Evolutionary conservation across 2,797 vertebrate species (phyloP), one percentile per base, ranked within the genome.

Genomic region (Ptychadena robeensis): DNA sequence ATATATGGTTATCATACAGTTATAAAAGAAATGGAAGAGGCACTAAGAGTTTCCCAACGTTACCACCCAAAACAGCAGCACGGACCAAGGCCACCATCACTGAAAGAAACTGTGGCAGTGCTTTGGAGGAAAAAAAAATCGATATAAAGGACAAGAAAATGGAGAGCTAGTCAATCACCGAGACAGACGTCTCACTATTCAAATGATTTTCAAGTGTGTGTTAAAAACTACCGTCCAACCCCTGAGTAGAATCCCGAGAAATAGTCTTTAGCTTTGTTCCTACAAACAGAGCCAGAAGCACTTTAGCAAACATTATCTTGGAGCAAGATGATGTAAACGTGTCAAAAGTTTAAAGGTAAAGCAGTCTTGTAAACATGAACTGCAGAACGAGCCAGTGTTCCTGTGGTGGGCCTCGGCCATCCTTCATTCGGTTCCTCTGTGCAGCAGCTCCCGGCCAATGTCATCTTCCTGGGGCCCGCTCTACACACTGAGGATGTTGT

Each of bases 401-500:
- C 86, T 89, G 90, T 93, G 91, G 91, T 89, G 93, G 92, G 92
- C 91, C 89, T 6, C 90, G 89, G 86, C 88, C 3, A 86, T 93
- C 91, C 92, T 92, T 94, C 90, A 86, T 90, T 87, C 89, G 83
- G 86, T 88, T 87, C 88, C 83, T 84, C 83, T 87, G 87, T 94
- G 94, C 93, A 94, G 93, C 93, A 94, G 90, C 88, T 92, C 92
- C 91, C 87, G 90, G 93, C 93, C 88, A 91, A 87, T 88, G 88
- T 80, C 83, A 87, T 90, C 73, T 76, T n/a, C 86, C 85, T 73
- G 79, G 10, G 69, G 61, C 89, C 83, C 82, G 87, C 82, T 86
- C 94, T 94, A 99, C 83, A 99, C 94, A 48, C 95, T 96, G 72
- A 97, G 92, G 4, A 99, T 98, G 91, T 98, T 98, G 90, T 99